These are phyloP conservation scores for Pemphigus obesinymphae DNA, from an alignment of 1,140 invertebrate species.

Conservation along the genomic window DNA sequence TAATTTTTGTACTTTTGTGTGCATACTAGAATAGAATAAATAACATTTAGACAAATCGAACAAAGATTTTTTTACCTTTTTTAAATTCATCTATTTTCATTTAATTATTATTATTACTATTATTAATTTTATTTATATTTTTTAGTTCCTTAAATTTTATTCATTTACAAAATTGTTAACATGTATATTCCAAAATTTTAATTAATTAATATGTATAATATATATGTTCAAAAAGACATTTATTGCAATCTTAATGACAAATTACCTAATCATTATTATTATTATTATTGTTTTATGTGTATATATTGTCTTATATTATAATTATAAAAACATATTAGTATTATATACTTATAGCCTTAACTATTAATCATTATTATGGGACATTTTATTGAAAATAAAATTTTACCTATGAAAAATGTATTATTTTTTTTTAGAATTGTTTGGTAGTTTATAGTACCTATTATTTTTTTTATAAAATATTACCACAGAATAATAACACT, in stretches of 20 bases:
- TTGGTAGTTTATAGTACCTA: no score
- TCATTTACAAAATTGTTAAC: constrained; percentile 38
- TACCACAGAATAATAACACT: no score
- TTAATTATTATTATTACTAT: constrained; percentile 7
- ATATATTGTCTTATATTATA: constrained; percentile 1
- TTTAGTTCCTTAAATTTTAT: constrained; percentile 33
- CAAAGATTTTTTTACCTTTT: constrained; percentile 25
- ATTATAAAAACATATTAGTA: constrained; percentile 20
- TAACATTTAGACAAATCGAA: constrained; percentile 5
- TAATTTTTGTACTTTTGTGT: constrained; percentile 30
- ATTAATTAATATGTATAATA: neutral
- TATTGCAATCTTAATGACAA: constrained; percentile 28
- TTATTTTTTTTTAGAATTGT: neutral
- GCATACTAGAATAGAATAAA: neutral
- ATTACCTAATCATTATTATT: constrained; percentile 35
- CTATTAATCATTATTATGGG: constrained; percentile 37
- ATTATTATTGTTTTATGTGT: constrained; percentile 24
- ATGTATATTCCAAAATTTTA: constrained; percentile 33
- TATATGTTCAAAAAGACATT: constrained; percentile 25
- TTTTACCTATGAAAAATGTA: constrained; percentile 7
- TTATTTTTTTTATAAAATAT: no score
- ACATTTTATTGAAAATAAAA: constrained; percentile 14
- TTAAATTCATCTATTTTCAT: neutral
- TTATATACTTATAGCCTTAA: constrained; percentile 15
- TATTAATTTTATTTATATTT: constrained; percentile 17